Conservation (phyloP, 1,140 invertebrate species). For the Hycleus phaleratus region DNA sequence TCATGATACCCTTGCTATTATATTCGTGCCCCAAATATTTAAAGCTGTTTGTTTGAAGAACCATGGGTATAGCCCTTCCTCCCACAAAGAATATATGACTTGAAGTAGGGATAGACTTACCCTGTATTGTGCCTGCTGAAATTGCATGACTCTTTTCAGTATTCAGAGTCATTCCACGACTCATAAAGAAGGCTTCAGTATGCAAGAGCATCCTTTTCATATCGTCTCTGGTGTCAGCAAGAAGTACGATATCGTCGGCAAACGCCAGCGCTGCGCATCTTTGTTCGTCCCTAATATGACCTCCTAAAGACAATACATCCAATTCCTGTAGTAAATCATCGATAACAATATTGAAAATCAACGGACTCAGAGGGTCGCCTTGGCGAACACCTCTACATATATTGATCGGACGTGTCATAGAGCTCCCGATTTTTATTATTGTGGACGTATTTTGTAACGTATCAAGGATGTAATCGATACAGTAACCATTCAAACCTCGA, state of each 20-base stretch:
- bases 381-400: slow-evolving; percentile 41
- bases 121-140: slow-evolving; percentile 8
- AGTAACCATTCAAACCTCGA: slow-evolving; percentile 19
- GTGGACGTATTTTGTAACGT: slow-evolving; percentile 18
- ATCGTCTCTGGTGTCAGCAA: no score
- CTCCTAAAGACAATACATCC: no score
- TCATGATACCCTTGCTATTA: slow-evolving; percentile 14
- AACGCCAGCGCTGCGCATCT: no score
- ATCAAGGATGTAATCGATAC: slow-evolving; percentile 27
- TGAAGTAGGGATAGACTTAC: not conserved
- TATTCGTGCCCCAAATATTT: slow-evolving; percentile 35
- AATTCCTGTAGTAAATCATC: slow-evolving; percentile 31
- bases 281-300: no score
- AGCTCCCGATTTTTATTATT: slow-evolving; percentile 18
- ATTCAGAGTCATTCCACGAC: slow-evolving; percentile 25
- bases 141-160: slow-evolving; percentile 32
- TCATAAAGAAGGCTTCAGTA: no score
- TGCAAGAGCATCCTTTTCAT: no score
- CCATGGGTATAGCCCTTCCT: not conserved
- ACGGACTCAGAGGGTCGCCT: slow-evolving; percentile 42
- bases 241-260: no score
- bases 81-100: not conserved
- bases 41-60: slow-evolving; percentile 24
- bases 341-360: slow-evolving; percentile 43
- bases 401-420: slow-evolving; percentile 17